Base-by-base conservation (phyloP, 2,888 invertebrate species). In the Dicycla oo region DNA sequence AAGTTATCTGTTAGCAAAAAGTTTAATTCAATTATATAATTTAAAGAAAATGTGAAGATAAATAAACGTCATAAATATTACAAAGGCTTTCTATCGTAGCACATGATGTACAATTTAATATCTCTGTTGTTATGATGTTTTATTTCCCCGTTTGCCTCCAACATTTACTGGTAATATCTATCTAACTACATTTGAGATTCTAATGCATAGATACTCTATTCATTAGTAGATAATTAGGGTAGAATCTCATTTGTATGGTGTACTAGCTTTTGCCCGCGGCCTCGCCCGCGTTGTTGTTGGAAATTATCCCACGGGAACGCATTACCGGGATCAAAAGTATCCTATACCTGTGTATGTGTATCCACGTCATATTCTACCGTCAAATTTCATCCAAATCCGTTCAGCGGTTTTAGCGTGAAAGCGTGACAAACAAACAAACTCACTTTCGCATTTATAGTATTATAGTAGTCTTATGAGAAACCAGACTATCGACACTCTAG, bases 181-280 rank as follows among this genome's bases (percentile, higher is more conserved):
- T n/a, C n/a, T 20, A 6, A 53, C 15, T 60, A 68, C 20, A 23
- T 40, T 75, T 47, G 2, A 67, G 15, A 47, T 47, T 30, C n/a
- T 64, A 76, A 61, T 64, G 18, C 38, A 64, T 58, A 34, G 2
- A 49, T 1, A 8, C 3, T 11, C 2, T 23, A 20, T 43, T 26
- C 10, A 60, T 40, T 20, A 26, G 18, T 23, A 3, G n/a, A n/a
- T n/a, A 26, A 20, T 18, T 7, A 11, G 38, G 18, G 0, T 60
- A 20, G 3, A 40, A 18, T 40, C 20, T 45, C 11, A 43, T 45
- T 61, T 8, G 13, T 3, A 26, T 65, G 47, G 7, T 76, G 51
- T 75, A 57, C 69, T 69, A n/a, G n/a, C n/a, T n/a, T n/a, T n/a
- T n/a, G n/a, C n/a, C n/a, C n/a, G n/a, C n/a, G n/a, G n/a, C n/a